phyloP scores from a whole-genome alignment of 2,888 invertebrate genomes.

The Phaonia tiefii region DNA sequence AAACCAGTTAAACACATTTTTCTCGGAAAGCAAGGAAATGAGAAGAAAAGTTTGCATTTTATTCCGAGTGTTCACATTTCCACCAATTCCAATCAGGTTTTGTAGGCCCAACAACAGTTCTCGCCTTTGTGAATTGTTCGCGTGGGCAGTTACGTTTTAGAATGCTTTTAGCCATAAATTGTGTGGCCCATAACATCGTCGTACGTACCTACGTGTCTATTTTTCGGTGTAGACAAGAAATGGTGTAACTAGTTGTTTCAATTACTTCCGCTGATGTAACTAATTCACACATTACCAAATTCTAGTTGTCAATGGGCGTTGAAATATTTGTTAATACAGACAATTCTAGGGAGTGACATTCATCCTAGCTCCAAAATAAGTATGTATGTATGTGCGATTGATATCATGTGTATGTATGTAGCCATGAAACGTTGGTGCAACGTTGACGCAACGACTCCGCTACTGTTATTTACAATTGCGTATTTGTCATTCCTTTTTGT shows the following conservation, averaged over 20 bases:
- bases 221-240: not conserved
- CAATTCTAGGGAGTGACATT: too few relatives aligned
- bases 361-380: too few relatives aligned
- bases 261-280: slow-evolving; percentile 17
- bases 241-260: not conserved
- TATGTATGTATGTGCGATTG: too few relatives aligned
- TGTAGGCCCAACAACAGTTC: slow-evolving; percentile 20
- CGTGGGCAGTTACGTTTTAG: slow-evolving; percentile 29
- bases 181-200: not conserved
- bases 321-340: not conserved
- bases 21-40: not conserved
- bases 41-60: not conserved
- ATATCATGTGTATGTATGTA: too few relatives aligned
- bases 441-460: too few relatives aligned
- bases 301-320: too few relatives aligned
- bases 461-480: too few relatives aligned
- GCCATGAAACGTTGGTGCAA: too few relatives aligned
- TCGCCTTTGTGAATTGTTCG: not conserved
- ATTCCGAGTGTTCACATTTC: not conserved
- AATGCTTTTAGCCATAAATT: slow-evolving; percentile 19
- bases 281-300: not conserved
- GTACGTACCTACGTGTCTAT: not conserved
- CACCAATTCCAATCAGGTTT: slow-evolving; percentile 36
- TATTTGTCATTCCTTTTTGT: too few relatives aligned
- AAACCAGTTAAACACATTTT: not conserved